A percentile compares a stretch with the other conserved stretches of the same genome.
These are phyloP conservation scores for Gadus macrocephalus DNA, from an alignment of 2,113 vertebrate genomes.

Conservation along the genomic window DNA sequence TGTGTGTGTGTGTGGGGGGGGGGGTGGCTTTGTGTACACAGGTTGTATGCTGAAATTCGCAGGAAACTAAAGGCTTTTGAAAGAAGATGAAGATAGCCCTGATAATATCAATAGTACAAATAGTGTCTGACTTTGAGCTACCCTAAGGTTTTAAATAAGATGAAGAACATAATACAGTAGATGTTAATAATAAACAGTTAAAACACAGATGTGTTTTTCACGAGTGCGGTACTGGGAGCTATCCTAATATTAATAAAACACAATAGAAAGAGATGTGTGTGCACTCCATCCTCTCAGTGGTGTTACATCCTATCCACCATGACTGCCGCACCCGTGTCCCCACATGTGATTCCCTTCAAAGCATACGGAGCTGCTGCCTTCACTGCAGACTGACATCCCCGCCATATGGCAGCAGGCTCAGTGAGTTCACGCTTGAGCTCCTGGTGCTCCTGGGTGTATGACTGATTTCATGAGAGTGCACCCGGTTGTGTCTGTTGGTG, in stretches of 20 bases:
- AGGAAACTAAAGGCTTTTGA: neutral
- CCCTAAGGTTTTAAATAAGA: neutral
- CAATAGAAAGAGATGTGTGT: neutral
- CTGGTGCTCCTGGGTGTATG: conserved; percentile 13
- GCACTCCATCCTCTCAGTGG: neutral
- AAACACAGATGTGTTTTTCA: too few species aligned
- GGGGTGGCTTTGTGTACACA: neutral
- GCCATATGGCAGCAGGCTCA: conserved; percentile 52
- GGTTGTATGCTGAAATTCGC: neutral
- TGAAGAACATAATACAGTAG: neutral
- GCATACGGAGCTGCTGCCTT: conserved; percentile 29
- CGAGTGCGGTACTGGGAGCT: too few species aligned
- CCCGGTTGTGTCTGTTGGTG: conserved; percentile 25
- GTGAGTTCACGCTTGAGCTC: neutral
- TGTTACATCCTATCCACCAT: conserved; percentile 6
- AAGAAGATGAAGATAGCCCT: neutral
- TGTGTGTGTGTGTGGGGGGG: neutral
- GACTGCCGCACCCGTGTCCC: conserved; percentile 12
- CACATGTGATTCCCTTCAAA: conserved; percentile 31
- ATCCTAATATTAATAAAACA: too few species aligned
- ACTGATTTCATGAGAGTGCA: conserved; percentile 20
- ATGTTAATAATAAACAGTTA: neutral
- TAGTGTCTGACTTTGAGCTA: too few species aligned
- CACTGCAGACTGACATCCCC: conserved; percentile 41
- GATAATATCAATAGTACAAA: too few species aligned